Evolutionary conservation across 2,888 invertebrate genomes (phyloP), one percentile per base, ranked within the genome.

Genomic region (Leptopilina syphax): DNA sequence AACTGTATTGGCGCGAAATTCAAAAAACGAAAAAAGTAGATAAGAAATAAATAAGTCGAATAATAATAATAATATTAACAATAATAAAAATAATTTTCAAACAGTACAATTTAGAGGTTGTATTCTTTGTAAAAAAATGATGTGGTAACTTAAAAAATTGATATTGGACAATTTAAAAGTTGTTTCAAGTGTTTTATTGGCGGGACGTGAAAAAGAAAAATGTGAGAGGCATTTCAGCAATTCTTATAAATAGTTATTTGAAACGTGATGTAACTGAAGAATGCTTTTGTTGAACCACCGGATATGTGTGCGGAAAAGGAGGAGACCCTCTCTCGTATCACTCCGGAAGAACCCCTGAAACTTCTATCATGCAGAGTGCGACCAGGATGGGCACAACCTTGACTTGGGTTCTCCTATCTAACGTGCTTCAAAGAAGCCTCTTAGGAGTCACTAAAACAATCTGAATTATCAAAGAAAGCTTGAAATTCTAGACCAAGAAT

Each of bases 321-420:
- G 73, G 73, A 73, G 34, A 54, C 82, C 65, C 34, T 34, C 79
- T 82, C 82, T 77, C 83, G 77, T 83, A 65, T 78, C 81, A 70
- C 50, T 80, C 82, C 70, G 79, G 77, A 81, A 80, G 82, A 81
- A 77, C 82, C 84, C 83, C 78, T 78, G 80, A 83, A 82, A 86
- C 87, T 87, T 81, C 81, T 84, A 80, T 84, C 86, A 83, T 80
- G 83, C 77, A 80, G 83, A 88, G 86, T 87, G 84, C 34, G 34
- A 3, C 83, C 84, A 79, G 81, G 84, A 88, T 87, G 87, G 85
- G 82, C 84, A 1, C 34, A 34, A 84, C 83, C 84, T 81, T 83
- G 24, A 85, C 83, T 84, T 86, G 81, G 85, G 84, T 84, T 81
- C 79, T 76, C 76, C 73, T 66, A 73, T 41, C 73, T 73, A 73